Conservation (phyloP, 2,113 vertebrate species). For the Lutjanus erythropterus region DNA sequence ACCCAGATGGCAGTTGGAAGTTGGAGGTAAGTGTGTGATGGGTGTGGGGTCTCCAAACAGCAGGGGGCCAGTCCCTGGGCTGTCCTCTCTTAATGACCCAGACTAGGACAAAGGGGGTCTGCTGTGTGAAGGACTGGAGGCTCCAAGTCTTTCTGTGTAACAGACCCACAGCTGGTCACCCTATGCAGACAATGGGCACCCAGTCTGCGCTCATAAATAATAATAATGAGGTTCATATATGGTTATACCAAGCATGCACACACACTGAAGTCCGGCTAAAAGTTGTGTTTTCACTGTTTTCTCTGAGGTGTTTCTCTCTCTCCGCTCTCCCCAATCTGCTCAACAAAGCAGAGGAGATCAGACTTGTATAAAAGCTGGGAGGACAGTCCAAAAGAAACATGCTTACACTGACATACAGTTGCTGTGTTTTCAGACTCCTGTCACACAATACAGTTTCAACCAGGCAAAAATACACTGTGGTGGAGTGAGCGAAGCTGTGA, state of each 20-base stretch:
- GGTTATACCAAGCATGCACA: not conserved
- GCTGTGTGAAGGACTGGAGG: not conserved
- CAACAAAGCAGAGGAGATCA: not conserved
- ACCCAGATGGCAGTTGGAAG: conserved; percentile 20
- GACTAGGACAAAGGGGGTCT: conserved; percentile 40
- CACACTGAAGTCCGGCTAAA: not conserved
- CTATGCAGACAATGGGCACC: conserved; percentile 34
- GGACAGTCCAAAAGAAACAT: conserved; percentile 1
- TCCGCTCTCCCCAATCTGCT: not conserved
- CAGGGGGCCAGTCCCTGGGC: conserved; percentile 45
- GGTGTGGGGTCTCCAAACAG: conserved; percentile 29
- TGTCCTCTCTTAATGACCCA: conserved; percentile 44
- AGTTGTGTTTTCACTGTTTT: not conserved
- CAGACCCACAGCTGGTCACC: conserved; percentile 51
- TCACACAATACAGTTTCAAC: not conserved
- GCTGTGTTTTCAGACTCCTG: not conserved
- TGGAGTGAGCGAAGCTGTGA: not conserved
- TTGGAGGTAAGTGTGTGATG: conserved; percentile 7
- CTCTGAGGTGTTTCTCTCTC: not conserved
- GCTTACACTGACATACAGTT: not conserved
- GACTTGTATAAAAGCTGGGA: not conserved
- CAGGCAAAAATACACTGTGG: not conserved
- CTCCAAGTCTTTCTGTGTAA: conserved; percentile 19
- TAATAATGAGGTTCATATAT: not conserved
- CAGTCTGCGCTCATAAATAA: conserved; percentile 41